phyloP scores from a whole-genome alignment of 2,113 vertebrate species.

The Callospermophilus lateralis region DNA sequence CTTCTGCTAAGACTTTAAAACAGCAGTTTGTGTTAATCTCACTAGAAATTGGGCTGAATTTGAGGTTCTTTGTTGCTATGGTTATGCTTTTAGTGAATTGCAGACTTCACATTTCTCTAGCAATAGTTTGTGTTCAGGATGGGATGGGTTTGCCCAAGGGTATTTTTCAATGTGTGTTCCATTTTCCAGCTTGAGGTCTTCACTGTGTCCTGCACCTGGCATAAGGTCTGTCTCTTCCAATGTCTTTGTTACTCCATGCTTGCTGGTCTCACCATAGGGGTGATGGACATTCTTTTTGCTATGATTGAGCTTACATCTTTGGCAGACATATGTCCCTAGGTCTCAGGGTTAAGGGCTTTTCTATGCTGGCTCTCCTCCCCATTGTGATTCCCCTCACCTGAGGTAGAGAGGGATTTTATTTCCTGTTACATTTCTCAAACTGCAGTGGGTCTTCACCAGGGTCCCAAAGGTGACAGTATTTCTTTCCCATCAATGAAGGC shows the following conservation, averaged over 20 bases:
- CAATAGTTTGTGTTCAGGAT: background rate
- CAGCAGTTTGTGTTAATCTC: background rate
- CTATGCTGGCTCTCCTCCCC: background rate
- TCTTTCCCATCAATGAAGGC: background rate
- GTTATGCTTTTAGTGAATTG: background rate
- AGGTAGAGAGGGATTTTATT: background rate
- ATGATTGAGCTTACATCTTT: background rate
- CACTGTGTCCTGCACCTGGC: background rate
- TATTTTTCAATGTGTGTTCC: background rate
- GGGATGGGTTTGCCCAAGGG: background rate
- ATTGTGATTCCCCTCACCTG: background rate
- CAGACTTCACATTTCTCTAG: background rate
- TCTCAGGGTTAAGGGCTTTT: background rate
- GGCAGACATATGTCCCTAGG: background rate
- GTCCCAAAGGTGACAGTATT: background rate
- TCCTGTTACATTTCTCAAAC: background rate
- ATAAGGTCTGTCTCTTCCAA: background rate
- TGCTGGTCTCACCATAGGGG: background rate
- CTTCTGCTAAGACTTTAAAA: conserved; percentile 1
- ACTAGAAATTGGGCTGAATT: conserved; percentile 7
- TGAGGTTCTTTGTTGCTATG: background rate
- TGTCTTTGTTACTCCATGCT: background rate
- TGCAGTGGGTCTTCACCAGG: background rate
- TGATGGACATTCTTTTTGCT: background rate
- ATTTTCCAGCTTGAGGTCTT: background rate